Base-by-base conservation (phyloP, 1,140 invertebrate genomes). In the Lepidurus arcticus region DNA sequence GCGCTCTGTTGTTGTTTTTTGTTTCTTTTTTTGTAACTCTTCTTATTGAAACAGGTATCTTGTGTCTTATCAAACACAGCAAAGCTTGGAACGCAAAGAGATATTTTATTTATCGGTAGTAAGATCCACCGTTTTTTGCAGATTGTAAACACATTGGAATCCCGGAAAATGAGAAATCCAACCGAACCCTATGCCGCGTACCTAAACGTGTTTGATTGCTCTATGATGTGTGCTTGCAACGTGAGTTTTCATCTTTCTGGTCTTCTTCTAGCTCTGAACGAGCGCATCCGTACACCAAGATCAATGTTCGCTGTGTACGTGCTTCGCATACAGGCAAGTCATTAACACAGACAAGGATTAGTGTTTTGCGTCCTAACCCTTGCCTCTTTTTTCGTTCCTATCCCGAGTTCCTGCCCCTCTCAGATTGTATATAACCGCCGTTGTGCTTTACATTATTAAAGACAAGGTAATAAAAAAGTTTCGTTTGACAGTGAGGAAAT, bases 361-460 rank as follows among this genome's bases (percentile, higher is more conserved):
- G 53, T 65, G 16, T 65, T 65, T 65, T 47, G 4, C n/a, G 8
- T 65, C 21, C 53, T 65, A 65, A 13, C 47, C 47, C 47, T 65
- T 65, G 16, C 13, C 53, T 65, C 21, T 21, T 9, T 65, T 65
- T 65, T 65, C 7, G n/a, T 16, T 65, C 21, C 53, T n/a, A 65
- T 65, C 16, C 53, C 7, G 53, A 21, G 34, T 65, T 21, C 16
- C 53, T n/a, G 53, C 16, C 53, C 13, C 21, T 65, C 21, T 21
- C 53, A n/a, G 53, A 65, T 65, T 65, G 53, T 65, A 65, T 65
- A 65, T 21, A n/a, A 65, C 53, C 53, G 53, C 53, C 9, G 53
- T 65, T 65, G 21, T 65, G 53, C 16, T 65, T 65, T 65, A 65
- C 53, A 65, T 65, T 65, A 65, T 65, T 65, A 65, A 65, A 65